Percentiles rank a stretch among this genome's conserved stretches.
These are phyloP conservation scores for Hystrix cristata DNA, from an alignment of 2,113 vertebrate species.

Conservation along the genomic window DNA sequence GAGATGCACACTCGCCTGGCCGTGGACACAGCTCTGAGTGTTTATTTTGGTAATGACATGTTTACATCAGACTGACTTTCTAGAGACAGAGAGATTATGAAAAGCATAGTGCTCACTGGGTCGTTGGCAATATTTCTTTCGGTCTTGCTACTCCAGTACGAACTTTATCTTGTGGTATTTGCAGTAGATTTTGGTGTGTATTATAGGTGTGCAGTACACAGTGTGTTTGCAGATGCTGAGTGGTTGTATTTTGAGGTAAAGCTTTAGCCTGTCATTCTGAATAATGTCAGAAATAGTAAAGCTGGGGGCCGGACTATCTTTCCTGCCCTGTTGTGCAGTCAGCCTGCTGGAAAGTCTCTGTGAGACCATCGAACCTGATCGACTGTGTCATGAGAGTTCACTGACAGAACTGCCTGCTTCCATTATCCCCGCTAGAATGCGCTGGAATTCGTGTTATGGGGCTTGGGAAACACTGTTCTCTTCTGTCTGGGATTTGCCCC, in stretches of 20 bases:
- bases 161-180: neutral
- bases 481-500: neutral
- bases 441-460: rapidly evolving
- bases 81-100: neutral
- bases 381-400: neutral
- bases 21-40: neutral
- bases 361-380: neutral
- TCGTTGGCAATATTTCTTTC: neutral
- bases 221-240: neutral
- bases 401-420: neutral
- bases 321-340: neutral
- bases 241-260: neutral
- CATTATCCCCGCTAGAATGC: neutral
- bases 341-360: neutral
- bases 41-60: neutral
- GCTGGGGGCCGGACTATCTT: neutral
- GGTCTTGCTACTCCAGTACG: rapidly evolving
- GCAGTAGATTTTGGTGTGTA: neutral
- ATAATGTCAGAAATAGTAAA: neutral
- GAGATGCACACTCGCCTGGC: neutral
- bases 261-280: slow-evolving; percentile 53
- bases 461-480: neutral
- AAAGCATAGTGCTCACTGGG: neutral
- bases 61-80: neutral
- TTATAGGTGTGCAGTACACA: rapidly evolving